phyloP scores from a whole-genome alignment of 2,113 vertebrate genomes.

The Hyla sarda region DNA sequence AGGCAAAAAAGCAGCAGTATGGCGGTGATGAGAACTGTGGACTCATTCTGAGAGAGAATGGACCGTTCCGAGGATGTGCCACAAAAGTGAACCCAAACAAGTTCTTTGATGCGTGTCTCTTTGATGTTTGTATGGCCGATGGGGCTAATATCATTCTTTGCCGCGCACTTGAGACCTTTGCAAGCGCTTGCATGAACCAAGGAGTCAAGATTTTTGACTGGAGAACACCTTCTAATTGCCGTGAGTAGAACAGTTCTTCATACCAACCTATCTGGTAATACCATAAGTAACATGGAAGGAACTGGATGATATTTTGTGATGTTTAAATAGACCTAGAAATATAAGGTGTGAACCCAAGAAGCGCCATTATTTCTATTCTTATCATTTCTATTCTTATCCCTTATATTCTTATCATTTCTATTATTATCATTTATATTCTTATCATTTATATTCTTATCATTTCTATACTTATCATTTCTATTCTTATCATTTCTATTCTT shows the following conservation, averaged over 20 bases:
- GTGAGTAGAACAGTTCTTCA: conserved; percentile 42
- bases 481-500: too few species aligned
- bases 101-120: conserved; percentile 72
- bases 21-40: neutral
- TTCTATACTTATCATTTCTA: too few species aligned
- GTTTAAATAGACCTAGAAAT: neutral
- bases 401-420: too few species aligned
- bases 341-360: neutral
- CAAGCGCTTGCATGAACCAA: conserved; percentile 62
- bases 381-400: too few species aligned
- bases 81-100: conserved; percentile 66
- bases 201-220: conserved; percentile 45
- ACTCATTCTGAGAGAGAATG: neutral
- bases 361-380: too few species aligned
- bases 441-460: too few species aligned
- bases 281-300: too few species aligned
- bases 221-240: conserved; percentile 31
- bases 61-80: conserved; percentile 63
- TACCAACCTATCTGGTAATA: too few species aligned
- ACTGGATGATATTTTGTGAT: too few species aligned
- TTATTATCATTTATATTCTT: too few species aligned
- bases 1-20: neutral
- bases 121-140: conserved; percentile 70
- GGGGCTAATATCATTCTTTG: conserved; percentile 74
- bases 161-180: conserved; percentile 70